Evolutionary conservation across 1,140 invertebrate genomes (phyloP), one percentile per base, ranked within the genome.

Genomic region (Hylaeus volcanicus): DNA sequence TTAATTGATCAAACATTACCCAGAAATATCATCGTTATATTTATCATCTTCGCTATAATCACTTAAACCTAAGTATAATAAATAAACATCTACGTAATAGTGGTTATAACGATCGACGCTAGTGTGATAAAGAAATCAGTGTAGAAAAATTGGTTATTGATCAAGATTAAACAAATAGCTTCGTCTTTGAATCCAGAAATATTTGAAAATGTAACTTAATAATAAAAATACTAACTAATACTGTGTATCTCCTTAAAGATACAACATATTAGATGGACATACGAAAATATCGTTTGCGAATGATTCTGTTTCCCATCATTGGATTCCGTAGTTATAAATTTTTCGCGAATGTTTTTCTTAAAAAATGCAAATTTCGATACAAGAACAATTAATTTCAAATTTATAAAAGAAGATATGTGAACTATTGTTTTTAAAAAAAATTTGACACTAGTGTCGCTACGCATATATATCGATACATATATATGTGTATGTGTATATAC

Each of bases 1-100:
- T 91, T 89, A 91, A 92, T 90, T 77, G 88, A 92, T 90, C 87
- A 83, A 86, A 85, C 73, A 88, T 85, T 85, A 84, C 56, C 26
- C 70, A 61, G 15, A 63, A 14, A 76, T 51, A 53, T 39, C n/a
- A 43, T 61, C 55, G 15, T 79, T 8, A n/a, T n/a, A 73, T 71
- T 68, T 9, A 55, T 51, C 8, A 37, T 15, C n/a, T 12, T 63
- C 14, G 48, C 5, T 58, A 68, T 37, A 55, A 61, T 84, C 39
- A 74, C 45, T 84, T 81, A 77, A 48, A 63, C 41, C 56, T 81
- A 85, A 80, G 75, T 41, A 55, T 74, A 71, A 74, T 74, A 61
- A 72, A 84, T 14, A 48, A 83, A 70, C 64, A 14, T 61, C 68
- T 41, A 86, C 12, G 51, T 37, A 77, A 37, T 71, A 72, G 45